phyloP scores from a whole-genome alignment of 2,888 invertebrate genomes.

The Petrolisthes manimaculis region DNA sequence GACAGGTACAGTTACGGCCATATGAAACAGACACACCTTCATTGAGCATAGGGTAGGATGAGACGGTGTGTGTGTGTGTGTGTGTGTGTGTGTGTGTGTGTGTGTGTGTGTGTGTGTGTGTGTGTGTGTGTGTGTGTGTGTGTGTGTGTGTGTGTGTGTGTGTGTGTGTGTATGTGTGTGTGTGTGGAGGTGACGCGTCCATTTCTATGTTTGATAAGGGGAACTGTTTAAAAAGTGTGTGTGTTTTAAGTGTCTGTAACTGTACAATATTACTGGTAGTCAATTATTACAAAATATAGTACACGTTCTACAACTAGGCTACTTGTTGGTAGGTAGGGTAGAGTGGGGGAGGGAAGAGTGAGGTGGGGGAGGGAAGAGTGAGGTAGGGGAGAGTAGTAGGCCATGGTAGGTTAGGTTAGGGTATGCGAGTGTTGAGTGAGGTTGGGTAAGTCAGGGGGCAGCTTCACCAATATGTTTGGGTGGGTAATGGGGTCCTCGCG shows the following conservation, averaged over 20 bases:
- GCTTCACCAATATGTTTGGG: too few relatives aligned
- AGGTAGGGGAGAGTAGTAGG: background rate
- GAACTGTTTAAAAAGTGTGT: too few relatives aligned
- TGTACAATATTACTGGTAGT: too few relatives aligned
- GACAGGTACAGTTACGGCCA: too few relatives aligned
- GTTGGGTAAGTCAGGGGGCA: too few relatives aligned
- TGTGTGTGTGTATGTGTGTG: background rate
- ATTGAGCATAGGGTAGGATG: background rate
- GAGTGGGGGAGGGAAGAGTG: background rate
- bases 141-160: slow-evolving; percentile 1
- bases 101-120: background rate
- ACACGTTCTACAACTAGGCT: background rate
- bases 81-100: background rate
- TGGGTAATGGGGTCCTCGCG: too few relatives aligned
- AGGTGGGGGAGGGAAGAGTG: background rate
- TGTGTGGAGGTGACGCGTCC: too few relatives aligned
- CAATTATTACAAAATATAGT: too few relatives aligned
- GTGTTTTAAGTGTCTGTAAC: background rate
- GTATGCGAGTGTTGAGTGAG: too few relatives aligned
- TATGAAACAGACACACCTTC: too few relatives aligned
- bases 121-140: background rate
- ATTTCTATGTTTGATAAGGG: too few relatives aligned
- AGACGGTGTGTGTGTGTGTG: background rate
- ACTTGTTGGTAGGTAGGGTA: background rate
- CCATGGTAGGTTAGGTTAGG: background rate